Evolutionary conservation across 30 jellyfish, hydroid and myxozoan species (phyloP), one percentile per base, ranked within the genome.

Genomic region (Pelagia noctiluca): DNA sequence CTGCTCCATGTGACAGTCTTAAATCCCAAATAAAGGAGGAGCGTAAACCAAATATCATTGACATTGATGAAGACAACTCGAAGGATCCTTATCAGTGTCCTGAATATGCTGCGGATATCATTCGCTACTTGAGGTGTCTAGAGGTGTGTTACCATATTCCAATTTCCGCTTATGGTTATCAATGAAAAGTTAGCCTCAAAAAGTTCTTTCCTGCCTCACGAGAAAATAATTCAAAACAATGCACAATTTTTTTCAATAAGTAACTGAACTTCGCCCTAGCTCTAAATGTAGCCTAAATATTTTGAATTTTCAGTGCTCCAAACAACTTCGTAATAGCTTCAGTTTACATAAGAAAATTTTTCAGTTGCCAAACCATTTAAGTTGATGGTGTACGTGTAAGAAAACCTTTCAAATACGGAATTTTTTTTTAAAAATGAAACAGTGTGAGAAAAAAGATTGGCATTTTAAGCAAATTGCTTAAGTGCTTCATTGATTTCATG

Each of bases 21-120:
- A 42, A 16, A n/a, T n/a, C 57, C 8, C 68, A 10, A 10, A 2
- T 30, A 3, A 19, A 3, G 5, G 31, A 70, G 5, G 48, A 32
- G 2, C 2, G 38, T 16, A 81, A 87, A 13, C 79, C 86, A 0
- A 52, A 7, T 1, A 76, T 92, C 0, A 53, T 33, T 0, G 98
- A 92, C 66, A 87, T 92, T 36, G 98, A 92, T 69, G 74, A 63
- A 35, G 97, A 92, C 19, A 92, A 75, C 61, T 71, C 35, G 8
- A 80, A 75, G 35, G 87, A 81, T 47, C 96, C 98, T 1, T 53
- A 71, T 35, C 96, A 88, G 10, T 92, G 97, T 85, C 90, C 97
- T 2, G 98, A 92, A 69, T 92, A 92, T 92, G 98, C 89, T 23
- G 83, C 92, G 36, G 97, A 92, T 67, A 81, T 92, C 52, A 86